phyloP scores from a whole-genome alignment of 2,888 invertebrate genomes.

The Pollenia amentaria region DNA sequence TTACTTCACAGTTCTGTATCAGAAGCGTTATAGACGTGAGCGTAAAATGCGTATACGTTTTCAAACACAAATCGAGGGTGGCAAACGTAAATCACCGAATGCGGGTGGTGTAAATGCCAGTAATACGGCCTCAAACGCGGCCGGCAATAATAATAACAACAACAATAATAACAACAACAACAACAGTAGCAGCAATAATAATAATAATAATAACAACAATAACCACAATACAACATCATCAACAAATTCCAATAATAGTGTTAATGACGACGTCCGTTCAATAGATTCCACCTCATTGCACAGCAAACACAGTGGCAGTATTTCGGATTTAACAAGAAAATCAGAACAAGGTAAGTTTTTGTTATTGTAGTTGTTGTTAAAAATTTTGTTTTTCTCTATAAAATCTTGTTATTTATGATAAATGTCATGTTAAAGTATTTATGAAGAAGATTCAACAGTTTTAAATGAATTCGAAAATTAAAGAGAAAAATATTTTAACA shows the following conservation, averaged over 20 bases:
- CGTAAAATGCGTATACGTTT: slow-evolving; percentile 92
- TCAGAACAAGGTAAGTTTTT: slow-evolving; percentile 74
- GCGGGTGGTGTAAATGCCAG: slow-evolving; percentile 77
- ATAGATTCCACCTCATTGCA: slow-evolving; percentile 73
- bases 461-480: neutral
- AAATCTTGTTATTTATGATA: slow-evolving; percentile 31
- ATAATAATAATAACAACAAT: slow-evolving; percentile 39
- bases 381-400: neutral
- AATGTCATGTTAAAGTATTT: slow-evolving; percentile 54
- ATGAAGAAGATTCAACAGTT: neutral
- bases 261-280: slow-evolving; percentile 72
- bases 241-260: slow-evolving; percentile 63
- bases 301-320: slow-evolving; percentile 76
- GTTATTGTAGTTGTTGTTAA: slow-evolving; percentile 12
- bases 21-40: slow-evolving; percentile 95
- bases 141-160: slow-evolving; percentile 72
- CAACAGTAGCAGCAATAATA: slow-evolving; percentile 60
- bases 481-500: slow-evolving; percentile 15
- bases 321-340: slow-evolving; percentile 76
- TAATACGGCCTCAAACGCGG: slow-evolving; percentile 69
- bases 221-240: slow-evolving; percentile 61
- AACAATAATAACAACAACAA: slow-evolving; percentile 70
- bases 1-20: slow-evolving; percentile 90
- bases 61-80: slow-evolving; percentile 93
- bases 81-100: slow-evolving; percentile 87